Percentiles rank a stretch among this genome's conserved stretches.
Evolutionary conservation across 2,888 invertebrate species (phyloP).

Genomic region (Drosophila putrida): DNA sequence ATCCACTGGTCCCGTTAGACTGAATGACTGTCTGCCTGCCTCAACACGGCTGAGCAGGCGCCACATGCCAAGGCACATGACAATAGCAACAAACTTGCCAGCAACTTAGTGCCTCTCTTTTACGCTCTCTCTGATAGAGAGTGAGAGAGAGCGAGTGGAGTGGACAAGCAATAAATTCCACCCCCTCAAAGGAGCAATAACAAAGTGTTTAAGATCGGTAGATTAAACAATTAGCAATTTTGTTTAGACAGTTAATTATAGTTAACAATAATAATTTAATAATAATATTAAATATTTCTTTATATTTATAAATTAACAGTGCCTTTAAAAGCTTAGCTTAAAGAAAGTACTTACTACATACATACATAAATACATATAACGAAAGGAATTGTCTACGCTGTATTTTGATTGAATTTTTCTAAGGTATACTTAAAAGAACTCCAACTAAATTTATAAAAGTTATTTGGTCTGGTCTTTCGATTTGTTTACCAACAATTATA

Average conservation of each 20-base stretch:
- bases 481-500: too few species aligned
- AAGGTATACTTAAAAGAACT: too few species aligned
- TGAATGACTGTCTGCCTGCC: constrained; percentile 57
- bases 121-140: neutral
- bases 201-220: neutral
- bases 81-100: constrained; percentile 46
- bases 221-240: neutral
- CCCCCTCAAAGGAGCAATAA: neutral
- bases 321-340: too few species aligned
- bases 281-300: too few species aligned
- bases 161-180: neutral
- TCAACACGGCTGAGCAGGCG: constrained; percentile 26
- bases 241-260: neutral
- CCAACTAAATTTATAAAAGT: too few species aligned
- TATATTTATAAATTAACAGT: too few species aligned
- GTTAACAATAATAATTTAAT: neutral
- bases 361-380: too few species aligned
- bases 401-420: too few species aligned
- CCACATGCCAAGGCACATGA: constrained; percentile 12
- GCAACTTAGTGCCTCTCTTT: constrained; percentile 12
- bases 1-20: constrained; percentile 80
- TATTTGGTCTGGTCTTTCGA: neutral
- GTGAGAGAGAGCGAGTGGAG: neutral
- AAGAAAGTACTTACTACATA: too few species aligned
- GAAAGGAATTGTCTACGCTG: too few species aligned